Evolutionary conservation across 2,888 invertebrate genomes (phyloP).

Genomic region (Dryobota labecula): DNA sequence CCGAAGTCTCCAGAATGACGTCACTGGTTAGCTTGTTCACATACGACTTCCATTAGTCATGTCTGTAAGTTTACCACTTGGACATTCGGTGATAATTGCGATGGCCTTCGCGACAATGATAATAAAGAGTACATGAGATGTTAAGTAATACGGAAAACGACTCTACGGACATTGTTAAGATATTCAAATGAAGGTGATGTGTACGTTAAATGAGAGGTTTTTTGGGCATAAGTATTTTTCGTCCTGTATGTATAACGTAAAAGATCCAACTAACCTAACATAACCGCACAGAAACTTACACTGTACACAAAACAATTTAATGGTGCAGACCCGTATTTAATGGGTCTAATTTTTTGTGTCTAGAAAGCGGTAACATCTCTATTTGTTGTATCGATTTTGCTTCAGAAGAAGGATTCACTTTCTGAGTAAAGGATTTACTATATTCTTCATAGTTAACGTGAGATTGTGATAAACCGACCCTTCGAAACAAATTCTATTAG

Average conservation of each 20-base stretch:
- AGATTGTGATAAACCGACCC: slow-evolving; percentile 2
- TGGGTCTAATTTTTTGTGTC: background rate
- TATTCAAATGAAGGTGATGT: slow-evolving; percentile 34
- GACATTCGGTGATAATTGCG: slow-evolving; percentile 75
- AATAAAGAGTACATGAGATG: slow-evolving; percentile 60
- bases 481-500: background rate
- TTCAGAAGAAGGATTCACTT: background rate
- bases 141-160: slow-evolving; percentile 53
- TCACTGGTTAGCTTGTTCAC: slow-evolving; percentile 47
- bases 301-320: background rate
- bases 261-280: background rate
- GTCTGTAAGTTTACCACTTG: slow-evolving; percentile 76
- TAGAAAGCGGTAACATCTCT: background rate
- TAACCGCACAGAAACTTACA: background rate
- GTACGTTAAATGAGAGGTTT: background rate
- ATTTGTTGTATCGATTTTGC: background rate
- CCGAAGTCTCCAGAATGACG: slow-evolving; percentile 40
- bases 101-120: slow-evolving; percentile 74
- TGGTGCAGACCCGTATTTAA: background rate
- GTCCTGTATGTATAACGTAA: background rate
- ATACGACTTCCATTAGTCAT: slow-evolving; percentile 74
- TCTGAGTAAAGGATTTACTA: slow-evolving; percentile 6
- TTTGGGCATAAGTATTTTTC: background rate
- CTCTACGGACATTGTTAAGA: slow-evolving; percentile 33
- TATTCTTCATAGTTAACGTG: slow-evolving; percentile 4